phyloP scores from a whole-genome alignment of 1,140 invertebrate genomes.

The Elymnias hypermnestra region DNA sequence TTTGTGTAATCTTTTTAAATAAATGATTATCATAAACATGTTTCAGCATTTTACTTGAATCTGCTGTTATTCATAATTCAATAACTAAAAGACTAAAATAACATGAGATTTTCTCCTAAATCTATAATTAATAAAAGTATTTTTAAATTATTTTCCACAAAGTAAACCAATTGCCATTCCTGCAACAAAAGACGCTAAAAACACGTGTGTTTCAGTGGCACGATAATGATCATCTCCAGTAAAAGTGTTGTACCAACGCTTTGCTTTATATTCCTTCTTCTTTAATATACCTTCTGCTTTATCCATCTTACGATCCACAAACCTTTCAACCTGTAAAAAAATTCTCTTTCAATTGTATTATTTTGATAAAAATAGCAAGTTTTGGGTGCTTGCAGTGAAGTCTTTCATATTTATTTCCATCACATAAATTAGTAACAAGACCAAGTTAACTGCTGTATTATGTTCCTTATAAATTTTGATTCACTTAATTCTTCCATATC shows the following conservation, averaged over 20 bases:
- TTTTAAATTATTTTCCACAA: conserved; percentile 59
- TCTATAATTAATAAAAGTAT: neutral
- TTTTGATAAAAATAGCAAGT: too few relatives aligned
- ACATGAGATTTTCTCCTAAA: conserved; percentile 9
- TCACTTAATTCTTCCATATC: too few relatives aligned
- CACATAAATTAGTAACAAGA: too few relatives aligned
- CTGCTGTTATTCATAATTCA: neutral
- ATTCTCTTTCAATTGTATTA: conserved; percentile 6
- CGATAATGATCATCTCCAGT: conserved; percentile 79
- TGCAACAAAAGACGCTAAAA: conserved; percentile 83
- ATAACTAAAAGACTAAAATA: conserved; percentile 4
- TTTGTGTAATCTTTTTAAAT: too few relatives aligned
- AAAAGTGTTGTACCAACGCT: conserved; percentile 83
- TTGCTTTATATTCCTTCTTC: conserved; percentile 80
- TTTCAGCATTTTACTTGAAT: neutral
- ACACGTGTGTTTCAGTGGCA: conserved; percentile 85
- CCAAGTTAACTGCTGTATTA: too few relatives aligned
- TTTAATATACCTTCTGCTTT: conserved; percentile 84
- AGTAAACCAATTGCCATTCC: conserved; percentile 82
- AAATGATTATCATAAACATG: neutral
- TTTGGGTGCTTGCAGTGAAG: too few relatives aligned
- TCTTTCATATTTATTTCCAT: too few relatives aligned
- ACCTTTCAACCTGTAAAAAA: conserved; percentile 83
- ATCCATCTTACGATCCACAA: conserved; percentile 85
- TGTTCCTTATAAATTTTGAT: too few relatives aligned